These are phyloP conservation scores for Thalassophryne amazonica DNA, from an alignment of 2,797 vertebrate genomes.

Conservation along the genomic window DNA sequence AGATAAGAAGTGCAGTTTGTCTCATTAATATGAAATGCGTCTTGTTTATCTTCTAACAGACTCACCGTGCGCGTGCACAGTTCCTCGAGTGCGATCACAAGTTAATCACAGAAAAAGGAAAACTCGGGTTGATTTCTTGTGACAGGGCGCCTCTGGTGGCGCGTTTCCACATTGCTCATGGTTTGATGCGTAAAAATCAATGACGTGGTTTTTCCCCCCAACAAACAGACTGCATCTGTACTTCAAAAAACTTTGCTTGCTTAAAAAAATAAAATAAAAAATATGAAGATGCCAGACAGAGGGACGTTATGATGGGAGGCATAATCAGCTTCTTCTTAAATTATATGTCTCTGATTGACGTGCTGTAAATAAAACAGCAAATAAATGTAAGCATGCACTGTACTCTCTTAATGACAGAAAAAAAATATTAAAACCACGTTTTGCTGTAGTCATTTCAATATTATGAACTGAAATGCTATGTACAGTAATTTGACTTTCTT, in stretches of 20 bases:
- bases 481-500: constrained; percentile 62
- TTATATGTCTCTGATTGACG: constrained; percentile 70
- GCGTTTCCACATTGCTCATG: constrained; percentile 45
- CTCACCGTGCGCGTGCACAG: no score
- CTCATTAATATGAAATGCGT: constrained; percentile 64
- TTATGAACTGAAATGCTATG: constrained; percentile 73
- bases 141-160: constrained; percentile 73
- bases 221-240: no score
- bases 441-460: constrained; percentile 71
- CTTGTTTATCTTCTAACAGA: no score
- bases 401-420: constrained; percentile 59
- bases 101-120: no score
- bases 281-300: constrained; percentile 14
- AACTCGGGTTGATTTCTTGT: constrained; percentile 63
- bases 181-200: constrained; percentile 44
- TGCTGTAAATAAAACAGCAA: constrained; percentile 72
- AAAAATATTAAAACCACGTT: constrained; percentile 62
- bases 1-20: constrained; percentile 56
- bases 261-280: no score
- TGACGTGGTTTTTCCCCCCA: constrained; percentile 29
- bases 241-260: no score
- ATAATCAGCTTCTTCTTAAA: constrained; percentile 67
- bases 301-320: constrained; percentile 19
- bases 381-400: constrained; percentile 64
- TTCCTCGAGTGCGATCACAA: no score